These are phyloP conservation scores for Amiota minor DNA, from an alignment of 2,888 invertebrate genomes.

Conservation along the genomic window DNA sequence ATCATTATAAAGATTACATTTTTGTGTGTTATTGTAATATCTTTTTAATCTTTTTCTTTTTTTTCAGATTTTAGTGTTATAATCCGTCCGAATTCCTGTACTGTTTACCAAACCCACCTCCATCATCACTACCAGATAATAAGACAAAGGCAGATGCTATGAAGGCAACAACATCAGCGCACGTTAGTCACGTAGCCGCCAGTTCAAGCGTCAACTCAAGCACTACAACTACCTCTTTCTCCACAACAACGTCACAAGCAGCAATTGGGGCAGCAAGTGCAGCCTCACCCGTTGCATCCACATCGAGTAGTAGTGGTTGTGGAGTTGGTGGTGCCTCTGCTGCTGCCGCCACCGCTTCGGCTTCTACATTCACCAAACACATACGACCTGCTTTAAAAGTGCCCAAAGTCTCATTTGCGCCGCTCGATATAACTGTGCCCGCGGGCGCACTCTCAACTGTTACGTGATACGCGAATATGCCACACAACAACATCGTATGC, in stretches of 20 bases:
- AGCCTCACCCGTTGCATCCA: constrained; percentile 1
- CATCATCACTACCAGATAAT: not conserved
- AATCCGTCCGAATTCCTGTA: too few species aligned
- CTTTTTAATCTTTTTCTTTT: too few species aligned
- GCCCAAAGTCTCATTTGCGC: constrained; percentile 69
- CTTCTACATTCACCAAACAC: constrained; percentile 17
- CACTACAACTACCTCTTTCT: constrained; percentile 22
- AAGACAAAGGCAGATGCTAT: constrained; percentile 55
- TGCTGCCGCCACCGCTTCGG: constrained; percentile 36
- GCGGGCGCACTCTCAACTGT: constrained; percentile 39
- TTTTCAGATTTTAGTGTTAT: too few species aligned
- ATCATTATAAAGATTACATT: not conserved
- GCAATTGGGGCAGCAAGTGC: constrained; percentile 41
- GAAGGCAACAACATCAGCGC: constrained; percentile 63
- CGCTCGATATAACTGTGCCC: constrained; percentile 63
- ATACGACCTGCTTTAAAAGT: constrained; percentile 59
- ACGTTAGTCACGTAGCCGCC: constrained; percentile 25
- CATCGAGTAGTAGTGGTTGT: not conserved
- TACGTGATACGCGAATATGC: constrained; percentile 70
- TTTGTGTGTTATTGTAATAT: too few species aligned
- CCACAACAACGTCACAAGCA: constrained; percentile 33
- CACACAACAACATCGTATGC: constrained; percentile 84
- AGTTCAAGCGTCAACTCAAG: constrained; percentile 44
- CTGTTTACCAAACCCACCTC: not conserved
- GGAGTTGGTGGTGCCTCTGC: not conserved